These are phyloP conservation scores for Hybos culiciformis DNA, from an alignment of 2,888 invertebrate genomes.

Conservation along the genomic window DNA sequence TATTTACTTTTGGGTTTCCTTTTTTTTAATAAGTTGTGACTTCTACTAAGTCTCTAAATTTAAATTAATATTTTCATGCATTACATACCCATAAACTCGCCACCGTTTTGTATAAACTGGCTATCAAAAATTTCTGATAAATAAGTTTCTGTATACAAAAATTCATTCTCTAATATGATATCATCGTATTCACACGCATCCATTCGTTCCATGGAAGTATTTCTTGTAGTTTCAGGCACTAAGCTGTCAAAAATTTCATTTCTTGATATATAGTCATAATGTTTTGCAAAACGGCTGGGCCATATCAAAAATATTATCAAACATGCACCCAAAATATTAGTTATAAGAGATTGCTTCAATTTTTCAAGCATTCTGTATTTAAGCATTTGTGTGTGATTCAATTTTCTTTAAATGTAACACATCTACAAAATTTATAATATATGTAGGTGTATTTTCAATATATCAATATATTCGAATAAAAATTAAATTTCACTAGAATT, in stretches of 20 bases:
- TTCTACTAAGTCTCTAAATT: too few species aligned
- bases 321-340: background rate
- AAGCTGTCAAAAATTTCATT: slow-evolving; percentile 36
- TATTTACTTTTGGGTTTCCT: too few species aligned
- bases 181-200: slow-evolving; percentile 30
- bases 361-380: background rate
- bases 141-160: slow-evolving; percentile 14
- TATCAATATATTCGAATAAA: too few species aligned
- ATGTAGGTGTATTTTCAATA: too few species aligned
- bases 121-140: slow-evolving; percentile 11
- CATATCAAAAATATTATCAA: background rate
- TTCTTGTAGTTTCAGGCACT: slow-evolving; percentile 33
- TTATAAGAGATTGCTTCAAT: background rate
- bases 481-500: too few species aligned
- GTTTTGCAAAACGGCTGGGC: slow-evolving; percentile 30
- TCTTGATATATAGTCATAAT: slow-evolving; percentile 38
- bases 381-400: too few species aligned
- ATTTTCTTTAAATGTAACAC: too few species aligned
- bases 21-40: too few species aligned
- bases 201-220: slow-evolving; percentile 33
- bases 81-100: slow-evolving; percentile 29
- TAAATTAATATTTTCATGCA: too few species aligned
- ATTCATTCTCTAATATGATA: slow-evolving; percentile 23
- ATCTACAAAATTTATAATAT: too few species aligned
- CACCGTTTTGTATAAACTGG: slow-evolving; percentile 21